Base-by-base conservation (phyloP, 35 echinoderm and acorn worm species). In the Chiridota heheva region DNA sequence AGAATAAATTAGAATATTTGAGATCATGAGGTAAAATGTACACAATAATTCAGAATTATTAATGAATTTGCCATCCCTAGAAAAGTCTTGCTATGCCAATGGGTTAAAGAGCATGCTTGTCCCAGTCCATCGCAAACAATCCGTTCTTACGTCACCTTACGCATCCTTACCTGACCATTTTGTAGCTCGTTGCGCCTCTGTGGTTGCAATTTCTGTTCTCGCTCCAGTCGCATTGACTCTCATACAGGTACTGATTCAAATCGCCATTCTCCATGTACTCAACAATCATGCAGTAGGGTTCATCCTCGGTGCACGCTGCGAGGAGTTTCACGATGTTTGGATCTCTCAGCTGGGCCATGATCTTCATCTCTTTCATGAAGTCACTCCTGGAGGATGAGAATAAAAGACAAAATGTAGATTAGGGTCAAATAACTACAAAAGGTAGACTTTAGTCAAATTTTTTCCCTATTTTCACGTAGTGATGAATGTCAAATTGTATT, bases 281-380 rank as follows among this genome's bases (percentile, higher is more conserved):
- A 0, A 98, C 95, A n/a, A 98, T 70, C 95, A 98, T 98, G 39
- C 95, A 98, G 47, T 64, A 75, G 1, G 95, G 89, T 34, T 91
- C 89, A 42, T 97, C 93, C 35, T 91, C 85, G 0, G 89, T 98
- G 55, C 95, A 91, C 8, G 84, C 95, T 18, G 85, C 95, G 17
- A 98, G 85, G 20, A 98, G 95, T 15, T 84, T 70, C 2, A 98
- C 95, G 36, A 98, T 98, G 85, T 98, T 98, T 3, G 85, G 85
- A 59, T 98, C 88, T 10, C 84, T 61, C 4, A 98, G 75, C 60
- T 98, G 95, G 0, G 95, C 91, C 95, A 98, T 98, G 6, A 98
- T 87, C 78, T 98, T 98, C 95, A 98, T 91, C 57, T 98, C 95
- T 39, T 98, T 98, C 86, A 92, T 86, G 81, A 98, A 98, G 53